Base-by-base conservation (phyloP, 2,797 vertebrate genomes). In the Xenops minutus region DNA sequence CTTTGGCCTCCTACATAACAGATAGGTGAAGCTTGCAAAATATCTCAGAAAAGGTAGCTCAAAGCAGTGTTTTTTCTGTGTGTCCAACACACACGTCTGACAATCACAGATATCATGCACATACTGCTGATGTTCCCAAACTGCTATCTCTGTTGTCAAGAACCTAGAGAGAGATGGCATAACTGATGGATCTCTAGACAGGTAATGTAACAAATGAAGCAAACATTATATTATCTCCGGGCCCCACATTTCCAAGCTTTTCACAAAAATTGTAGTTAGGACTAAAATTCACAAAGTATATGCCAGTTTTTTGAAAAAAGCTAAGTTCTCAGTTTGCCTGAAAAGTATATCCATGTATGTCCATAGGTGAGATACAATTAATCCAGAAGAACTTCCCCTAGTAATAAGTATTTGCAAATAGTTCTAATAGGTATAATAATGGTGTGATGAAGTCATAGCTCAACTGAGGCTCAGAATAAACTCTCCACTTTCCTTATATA, bases 241-340 rank as follows among this genome's bases (percentile, higher is more conserved):
- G 8, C 16, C 10, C 6, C n/a, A 82, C 20, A 61, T 61, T 61
- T 63, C 62, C 59, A 89, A 62, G 30, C 7, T 84, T 89, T 74
- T 78, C 56, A 61, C 7, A 54, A 68, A 84, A 84, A 49, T 5
- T 37, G 5, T 27, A 55, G 80, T 52, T 71, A 79, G 24, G 39
- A 69, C n/a, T 44, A 36, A 18, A 82, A 69, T 55, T 89, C n/a
- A 20, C 15, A 21, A 66, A 66, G 32, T 44, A 30, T 29, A 32
- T 32, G 7, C 4, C n/a, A n/a, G 2, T 22, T 61, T 52, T 62
- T 58, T 4, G 0, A 12, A 54, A 67, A 52, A 69, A 39, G 0
- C 9, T 4, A 67, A 49, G 6, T 69, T 68, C 30, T 87, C 51
- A 56, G 8, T 19, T 86, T 68, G 24, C 18, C 46, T 82, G 58